phyloP scores from a whole-genome alignment of 2,113 vertebrate species.

The Passer domesticus region DNA sequence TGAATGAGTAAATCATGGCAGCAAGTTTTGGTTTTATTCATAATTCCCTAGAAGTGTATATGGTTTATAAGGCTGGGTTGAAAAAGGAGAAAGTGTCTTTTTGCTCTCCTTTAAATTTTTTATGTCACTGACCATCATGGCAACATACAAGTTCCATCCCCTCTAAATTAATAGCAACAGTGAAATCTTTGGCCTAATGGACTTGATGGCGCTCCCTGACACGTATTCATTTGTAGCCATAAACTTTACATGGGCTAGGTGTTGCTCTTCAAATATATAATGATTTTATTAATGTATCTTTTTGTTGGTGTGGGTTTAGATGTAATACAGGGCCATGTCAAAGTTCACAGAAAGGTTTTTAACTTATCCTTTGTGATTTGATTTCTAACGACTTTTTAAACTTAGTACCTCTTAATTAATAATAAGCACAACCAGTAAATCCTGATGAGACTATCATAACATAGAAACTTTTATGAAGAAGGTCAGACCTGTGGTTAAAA shows the following conservation, averaged over 20 bases:
- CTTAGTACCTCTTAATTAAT: conserved; percentile 56
- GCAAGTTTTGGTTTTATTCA: background rate
- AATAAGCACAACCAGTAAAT: conserved; percentile 24
- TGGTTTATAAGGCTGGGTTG: background rate
- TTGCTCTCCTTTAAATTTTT: background rate
- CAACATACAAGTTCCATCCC: background rate
- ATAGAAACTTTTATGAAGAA: conserved; percentile 23
- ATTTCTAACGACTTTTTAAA: conserved; percentile 58
- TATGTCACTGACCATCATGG: background rate
- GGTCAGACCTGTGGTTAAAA: conserved; percentile 46
- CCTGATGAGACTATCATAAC: conserved; percentile 3
- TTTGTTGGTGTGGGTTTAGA: conserved; percentile 45
- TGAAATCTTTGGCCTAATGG: conserved; percentile 41
- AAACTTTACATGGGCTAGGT: conserved; percentile 34
- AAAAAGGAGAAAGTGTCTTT: background rate
- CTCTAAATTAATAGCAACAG: background rate
- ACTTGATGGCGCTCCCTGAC: conserved; percentile 25
- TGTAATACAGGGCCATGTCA: background rate
- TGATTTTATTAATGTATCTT: conserved; percentile 45
- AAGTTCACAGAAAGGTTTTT: conserved; percentile 28
- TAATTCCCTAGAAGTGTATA: background rate
- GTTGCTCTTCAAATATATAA: conserved; percentile 43
- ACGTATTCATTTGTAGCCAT: conserved; percentile 41
- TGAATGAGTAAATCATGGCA: conserved; percentile 35
- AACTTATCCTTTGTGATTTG: conserved; percentile 43